Conservation (phyloP, 2,888 invertebrate species). For the Onchidella celtica region DNA sequence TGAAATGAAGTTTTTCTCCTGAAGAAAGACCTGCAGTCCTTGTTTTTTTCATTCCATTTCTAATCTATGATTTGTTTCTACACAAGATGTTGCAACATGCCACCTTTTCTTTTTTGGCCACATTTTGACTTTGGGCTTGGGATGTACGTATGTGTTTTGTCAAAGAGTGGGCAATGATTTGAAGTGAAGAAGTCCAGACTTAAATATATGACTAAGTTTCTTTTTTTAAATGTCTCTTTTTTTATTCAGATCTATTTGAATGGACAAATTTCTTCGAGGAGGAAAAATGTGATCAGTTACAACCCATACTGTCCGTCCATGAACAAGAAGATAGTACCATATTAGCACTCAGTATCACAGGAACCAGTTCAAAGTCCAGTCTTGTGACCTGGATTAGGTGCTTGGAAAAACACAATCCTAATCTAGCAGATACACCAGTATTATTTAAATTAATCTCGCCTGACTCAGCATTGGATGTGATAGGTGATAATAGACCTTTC, state of each 20-base stretch:
- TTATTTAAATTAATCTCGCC: slow-evolving; percentile 90
- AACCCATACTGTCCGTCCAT: slow-evolving; percentile 87
- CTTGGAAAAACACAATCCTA: slow-evolving; percentile 89
- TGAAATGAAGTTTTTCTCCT: no score
- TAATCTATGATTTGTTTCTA: no score
- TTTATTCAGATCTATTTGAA: slow-evolving; percentile 64
- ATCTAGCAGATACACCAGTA: slow-evolving; percentile 88
- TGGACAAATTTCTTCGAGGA: slow-evolving; percentile 65
- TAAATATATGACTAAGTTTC: neutral
- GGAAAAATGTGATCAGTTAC: slow-evolving; percentile 61
- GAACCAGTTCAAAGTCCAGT: slow-evolving; percentile 91
- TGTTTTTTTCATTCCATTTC: no score
- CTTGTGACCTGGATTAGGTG: slow-evolving; percentile 85
- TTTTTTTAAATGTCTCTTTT: slow-evolving; percentile 11
- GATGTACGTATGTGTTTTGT: no score
- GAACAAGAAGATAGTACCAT: slow-evolving; percentile 96
- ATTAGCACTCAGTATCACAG: slow-evolving; percentile 93
- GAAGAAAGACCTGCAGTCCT: no score
- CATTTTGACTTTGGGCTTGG: no score
- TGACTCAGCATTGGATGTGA: slow-evolving; percentile 65
- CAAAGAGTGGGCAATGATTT: no score
- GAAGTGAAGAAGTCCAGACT: no score
- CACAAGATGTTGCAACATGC: no score
- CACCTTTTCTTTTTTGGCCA: no score
- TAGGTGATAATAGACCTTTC: slow-evolving; percentile 44